Conservation (phyloP, 2,888 invertebrate species). For the Acleris emargana region DNA sequence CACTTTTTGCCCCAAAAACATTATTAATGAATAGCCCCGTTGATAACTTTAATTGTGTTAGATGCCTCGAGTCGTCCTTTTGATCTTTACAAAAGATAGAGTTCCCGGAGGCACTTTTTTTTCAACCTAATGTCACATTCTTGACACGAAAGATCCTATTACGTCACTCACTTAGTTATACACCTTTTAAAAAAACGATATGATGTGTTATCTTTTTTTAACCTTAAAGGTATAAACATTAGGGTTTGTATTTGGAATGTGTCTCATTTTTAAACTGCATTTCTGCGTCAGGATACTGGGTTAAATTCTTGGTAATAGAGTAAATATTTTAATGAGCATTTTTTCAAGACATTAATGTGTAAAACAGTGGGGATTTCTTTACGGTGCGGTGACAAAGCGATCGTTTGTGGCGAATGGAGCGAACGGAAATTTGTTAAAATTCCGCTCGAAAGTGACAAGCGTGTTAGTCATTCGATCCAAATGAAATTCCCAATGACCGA, state of each 20-base stretch:
- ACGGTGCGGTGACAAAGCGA: constrained; percentile 44
- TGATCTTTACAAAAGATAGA: constrained; percentile 61
- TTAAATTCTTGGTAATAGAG: constrained; percentile 67
- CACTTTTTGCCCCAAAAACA: constrained; percentile 65
- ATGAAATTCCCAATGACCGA: not conserved
- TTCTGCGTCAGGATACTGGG: constrained; percentile 57
- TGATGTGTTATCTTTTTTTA: constrained; percentile 6
- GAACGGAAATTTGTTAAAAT: constrained; percentile 77
- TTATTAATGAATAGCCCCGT: constrained; percentile 70
- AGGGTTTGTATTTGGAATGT: constrained; percentile 5
- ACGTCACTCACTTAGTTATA: constrained; percentile 40
- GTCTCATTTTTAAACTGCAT: constrained; percentile 50
- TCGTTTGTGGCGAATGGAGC: constrained; percentile 33
- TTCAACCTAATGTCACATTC: constrained; percentile 54
- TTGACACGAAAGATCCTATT: constrained; percentile 51
- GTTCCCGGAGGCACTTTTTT: constrained; percentile 51
- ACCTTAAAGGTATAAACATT: not conserved
- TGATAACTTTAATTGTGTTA: constrained; percentile 76
- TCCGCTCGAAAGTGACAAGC: constrained; percentile 42
- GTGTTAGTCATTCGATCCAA: constrained; percentile 28
- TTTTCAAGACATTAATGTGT: constrained; percentile 65
- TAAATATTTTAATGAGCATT: constrained; percentile 77
- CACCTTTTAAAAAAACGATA: constrained; percentile 38
- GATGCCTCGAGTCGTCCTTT: constrained; percentile 57
- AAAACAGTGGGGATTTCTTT: constrained; percentile 56